Percentiles rank a stretch among this genome's conserved stretches.
Conservation (phyloP, 2,888 invertebrate species). For the Teinopalpus imperialis region DNA sequence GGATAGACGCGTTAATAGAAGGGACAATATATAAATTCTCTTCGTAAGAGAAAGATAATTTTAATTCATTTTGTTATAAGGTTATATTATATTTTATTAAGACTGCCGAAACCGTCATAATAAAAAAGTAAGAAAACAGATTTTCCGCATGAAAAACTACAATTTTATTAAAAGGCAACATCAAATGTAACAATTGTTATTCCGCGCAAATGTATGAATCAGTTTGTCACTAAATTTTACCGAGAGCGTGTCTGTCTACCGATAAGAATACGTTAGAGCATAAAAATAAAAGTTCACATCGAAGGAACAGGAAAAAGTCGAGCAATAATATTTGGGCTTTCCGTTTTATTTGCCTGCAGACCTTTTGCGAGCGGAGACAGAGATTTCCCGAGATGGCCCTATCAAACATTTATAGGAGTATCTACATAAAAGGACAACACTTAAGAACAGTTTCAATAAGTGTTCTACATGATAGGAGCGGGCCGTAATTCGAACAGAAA, state of each 20-base stretch:
- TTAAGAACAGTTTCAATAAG: slow-evolving; percentile 80
- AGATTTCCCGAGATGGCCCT: slow-evolving; percentile 81
- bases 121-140: neutral
- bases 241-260: slow-evolving; percentile 69
- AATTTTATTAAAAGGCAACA: neutral
- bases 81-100: no score
- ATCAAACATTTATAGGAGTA: slow-evolving; percentile 81
- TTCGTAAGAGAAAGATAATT: neutral
- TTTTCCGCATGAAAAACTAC: neutral
- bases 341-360: slow-evolving; percentile 80
- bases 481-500: slow-evolving; percentile 34
- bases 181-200: slow-evolving; percentile 13
- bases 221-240: slow-evolving; percentile 72
- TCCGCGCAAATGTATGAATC: slow-evolving; percentile 54
- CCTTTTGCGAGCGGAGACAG: slow-evolving; percentile 79
- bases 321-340: slow-evolving; percentile 80
- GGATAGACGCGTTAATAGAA: no score
- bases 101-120: no score
- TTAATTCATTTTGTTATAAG: no score
- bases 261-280: slow-evolving; percentile 80
- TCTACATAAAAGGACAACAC: slow-evolving; percentile 80
- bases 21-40: neutral
- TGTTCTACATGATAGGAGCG: slow-evolving; percentile 62
- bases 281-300: slow-evolving; percentile 82
- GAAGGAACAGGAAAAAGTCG: slow-evolving; percentile 76